Percentiles rank a stretch among this genome's conserved stretches.
Conservation (phyloP, 2,888 invertebrate genomes). For the Sisyra terminalis region DNA sequence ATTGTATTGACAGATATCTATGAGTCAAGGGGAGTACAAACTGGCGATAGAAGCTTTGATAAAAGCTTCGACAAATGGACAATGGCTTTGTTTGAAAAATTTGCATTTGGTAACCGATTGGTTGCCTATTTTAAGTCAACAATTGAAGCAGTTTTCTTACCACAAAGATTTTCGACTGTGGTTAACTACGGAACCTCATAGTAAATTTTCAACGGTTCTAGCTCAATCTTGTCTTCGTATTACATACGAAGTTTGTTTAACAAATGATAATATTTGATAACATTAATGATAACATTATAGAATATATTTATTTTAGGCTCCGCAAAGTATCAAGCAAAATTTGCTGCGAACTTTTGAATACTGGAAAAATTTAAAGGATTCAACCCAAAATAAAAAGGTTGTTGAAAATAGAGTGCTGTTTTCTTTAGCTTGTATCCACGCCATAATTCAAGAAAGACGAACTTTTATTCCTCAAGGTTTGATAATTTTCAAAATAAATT, state of each 20-base stretch:
- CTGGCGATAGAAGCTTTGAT: slow-evolving; percentile 40
- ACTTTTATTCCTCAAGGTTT: slow-evolving; percentile 75
- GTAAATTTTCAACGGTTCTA: slow-evolving; percentile 54
- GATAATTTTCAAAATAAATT: background rate
- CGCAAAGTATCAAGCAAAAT: slow-evolving; percentile 73
- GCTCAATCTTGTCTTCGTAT: slow-evolving; percentile 64
- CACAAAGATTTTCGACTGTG: slow-evolving; percentile 52
- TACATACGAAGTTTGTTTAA: slow-evolving; percentile 42
- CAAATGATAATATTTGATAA: slow-evolving; percentile 2
- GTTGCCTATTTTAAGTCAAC: slow-evolving; percentile 50
- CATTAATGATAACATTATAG: background rate
- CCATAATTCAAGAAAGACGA: slow-evolving; percentile 78
- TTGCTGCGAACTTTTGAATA: slow-evolving; percentile 55
- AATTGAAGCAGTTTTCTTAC: slow-evolving; percentile 32
- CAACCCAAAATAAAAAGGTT: slow-evolving; percentile 12
- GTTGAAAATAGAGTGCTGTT: slow-evolving; percentile 38
- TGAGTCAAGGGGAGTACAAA: slow-evolving; percentile 64
- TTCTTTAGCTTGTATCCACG: slow-evolving; percentile 74
- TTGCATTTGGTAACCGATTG: slow-evolving; percentile 59
- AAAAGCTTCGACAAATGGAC: slow-evolving; percentile 41
- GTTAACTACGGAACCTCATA: slow-evolving; percentile 73
- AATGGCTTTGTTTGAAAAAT: slow-evolving; percentile 70
- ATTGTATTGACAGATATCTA: slow-evolving; percentile 40
- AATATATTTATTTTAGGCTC: slow-evolving; percentile 33
- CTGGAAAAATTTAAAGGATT: slow-evolving; percentile 32